phyloP scores from a whole-genome alignment of 1,140 invertebrate genomes.

The Nasonia giraulti region DNA sequence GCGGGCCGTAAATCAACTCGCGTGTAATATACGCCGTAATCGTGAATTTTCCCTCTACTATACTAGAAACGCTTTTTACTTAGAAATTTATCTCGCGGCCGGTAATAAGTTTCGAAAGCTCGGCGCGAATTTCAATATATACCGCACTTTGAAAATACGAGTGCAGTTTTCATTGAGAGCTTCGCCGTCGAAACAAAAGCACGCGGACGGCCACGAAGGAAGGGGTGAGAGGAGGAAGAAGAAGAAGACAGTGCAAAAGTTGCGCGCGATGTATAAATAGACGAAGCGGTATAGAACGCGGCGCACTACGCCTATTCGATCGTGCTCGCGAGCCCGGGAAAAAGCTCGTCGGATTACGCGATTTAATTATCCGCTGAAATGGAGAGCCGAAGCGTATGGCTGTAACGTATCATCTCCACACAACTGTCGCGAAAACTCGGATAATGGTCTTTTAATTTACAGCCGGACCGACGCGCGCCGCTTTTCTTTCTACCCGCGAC shows the following conservation, averaged over 20 bases:
- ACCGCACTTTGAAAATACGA: no score
- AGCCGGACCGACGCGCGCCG: neutral
- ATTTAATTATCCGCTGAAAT: constrained; percentile 26
- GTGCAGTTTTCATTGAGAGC: neutral
- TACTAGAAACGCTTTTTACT: no score
- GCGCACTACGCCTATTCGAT: constrained; percentile 13
- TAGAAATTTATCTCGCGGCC: no score
- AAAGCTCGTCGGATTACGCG: constrained; percentile 17
- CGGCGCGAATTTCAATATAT: no score
- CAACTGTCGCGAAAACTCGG: neutral
- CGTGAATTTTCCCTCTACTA: no score
- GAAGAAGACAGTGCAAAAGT: neutral
- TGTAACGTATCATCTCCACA: neutral
- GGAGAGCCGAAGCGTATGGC: neutral
- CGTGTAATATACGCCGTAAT: no score
- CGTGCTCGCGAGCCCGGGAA: neutral
- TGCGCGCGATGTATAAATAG: constrained; percentile 26
- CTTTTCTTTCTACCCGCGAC: neutral
- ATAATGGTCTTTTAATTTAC: constrained; percentile 27
- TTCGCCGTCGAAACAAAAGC: constrained; percentile 4
- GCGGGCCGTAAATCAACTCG: no score
- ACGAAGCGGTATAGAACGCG: neutral
- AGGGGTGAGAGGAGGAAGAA: neutral
- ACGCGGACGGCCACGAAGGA: neutral
- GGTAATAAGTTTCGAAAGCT: no score